These are phyloP conservation scores for Percopsis omiscomaycus DNA, from an alignment of 2,797 vertebrate species.

Conservation along the genomic window DNA sequence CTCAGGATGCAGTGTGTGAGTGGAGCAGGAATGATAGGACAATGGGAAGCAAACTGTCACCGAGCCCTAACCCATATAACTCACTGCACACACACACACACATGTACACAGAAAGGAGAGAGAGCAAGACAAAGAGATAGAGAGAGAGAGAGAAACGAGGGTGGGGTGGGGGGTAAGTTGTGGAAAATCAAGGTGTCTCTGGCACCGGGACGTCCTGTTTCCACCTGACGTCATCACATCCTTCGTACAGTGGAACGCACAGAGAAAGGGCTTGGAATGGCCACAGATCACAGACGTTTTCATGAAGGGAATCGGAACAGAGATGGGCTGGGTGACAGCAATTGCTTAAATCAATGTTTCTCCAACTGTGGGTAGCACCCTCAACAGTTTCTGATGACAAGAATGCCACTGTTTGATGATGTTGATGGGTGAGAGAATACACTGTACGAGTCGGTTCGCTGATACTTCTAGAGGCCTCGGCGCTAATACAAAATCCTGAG, in stretches of 20 bases:
- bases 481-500: no score
- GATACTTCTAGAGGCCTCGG: no score
- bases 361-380: not conserved
- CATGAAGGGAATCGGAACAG: not conserved
- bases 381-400: not conserved
- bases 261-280: constrained; percentile 22
- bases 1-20: constrained; percentile 78
- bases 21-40: constrained; percentile 80
- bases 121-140: constrained; percentile 13
- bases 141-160: constrained; percentile 7
- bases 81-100: constrained; percentile 29
- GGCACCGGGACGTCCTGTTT: constrained; percentile 76
- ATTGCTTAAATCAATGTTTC: not conserved
- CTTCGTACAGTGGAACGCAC: constrained; percentile 43
- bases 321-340: not conserved
- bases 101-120: constrained; percentile 25
- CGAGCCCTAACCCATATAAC: constrained; percentile 52
- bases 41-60: constrained; percentile 78
- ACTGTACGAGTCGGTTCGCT: no score
- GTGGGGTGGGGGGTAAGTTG: constrained; percentile 15
- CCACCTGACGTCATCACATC: constrained; percentile 73
- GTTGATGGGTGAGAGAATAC: no score
- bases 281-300: constrained; percentile 2
- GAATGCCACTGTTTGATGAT: not conserved
- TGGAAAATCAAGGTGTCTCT: constrained; percentile 74